Evolutionary conservation across 2,113 vertebrate species (phyloP).

Genomic region (Antennarius striatus): DNA sequence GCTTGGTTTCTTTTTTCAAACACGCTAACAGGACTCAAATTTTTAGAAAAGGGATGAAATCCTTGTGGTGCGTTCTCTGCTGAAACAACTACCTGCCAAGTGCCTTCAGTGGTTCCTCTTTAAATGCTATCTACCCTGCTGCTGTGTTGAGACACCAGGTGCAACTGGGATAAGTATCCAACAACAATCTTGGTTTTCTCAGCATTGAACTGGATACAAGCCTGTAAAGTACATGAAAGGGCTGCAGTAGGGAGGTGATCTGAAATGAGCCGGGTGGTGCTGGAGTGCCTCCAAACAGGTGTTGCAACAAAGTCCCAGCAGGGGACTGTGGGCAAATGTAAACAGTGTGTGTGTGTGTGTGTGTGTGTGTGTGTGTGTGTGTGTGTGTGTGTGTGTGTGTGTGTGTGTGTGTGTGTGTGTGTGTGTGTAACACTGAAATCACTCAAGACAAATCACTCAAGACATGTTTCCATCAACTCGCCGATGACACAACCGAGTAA

Average conservation of each 20-base stretch:
- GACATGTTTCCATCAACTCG: too few species aligned
- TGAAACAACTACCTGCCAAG: neutral
- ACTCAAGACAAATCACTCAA: too few species aligned
- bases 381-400: neutral
- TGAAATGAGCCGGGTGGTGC: slow-evolving; percentile 37
- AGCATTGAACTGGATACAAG: slow-evolving; percentile 36
- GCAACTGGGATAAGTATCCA: slow-evolving; percentile 20
- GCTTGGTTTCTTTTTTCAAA: neutral
- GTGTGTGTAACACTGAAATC: too few species aligned
- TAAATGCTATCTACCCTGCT: slow-evolving; percentile 9
- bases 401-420: slow-evolving; percentile 6
- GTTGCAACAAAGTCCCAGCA: slow-evolving; percentile 39
- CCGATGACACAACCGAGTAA: too few species aligned
- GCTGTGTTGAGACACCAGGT: slow-evolving; percentile 16
- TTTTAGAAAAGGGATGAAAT: neutral
- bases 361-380: slow-evolving; percentile 7
- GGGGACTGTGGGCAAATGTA: slow-evolving; percentile 18
- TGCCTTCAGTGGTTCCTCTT: slow-evolving; percentile 12
- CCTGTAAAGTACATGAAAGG: slow-evolving; percentile 59
- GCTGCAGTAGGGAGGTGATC: slow-evolving; percentile 37
- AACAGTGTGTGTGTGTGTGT: slow-evolving; percentile 22
- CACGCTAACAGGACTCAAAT: too few species aligned
- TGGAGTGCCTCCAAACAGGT: slow-evolving; percentile 73
- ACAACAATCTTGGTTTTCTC: slow-evolving; percentile 29
- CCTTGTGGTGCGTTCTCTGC: neutral